phyloP scores from a whole-genome alignment of 2,888 invertebrate species.

The Philereme vetulata region DNA sequence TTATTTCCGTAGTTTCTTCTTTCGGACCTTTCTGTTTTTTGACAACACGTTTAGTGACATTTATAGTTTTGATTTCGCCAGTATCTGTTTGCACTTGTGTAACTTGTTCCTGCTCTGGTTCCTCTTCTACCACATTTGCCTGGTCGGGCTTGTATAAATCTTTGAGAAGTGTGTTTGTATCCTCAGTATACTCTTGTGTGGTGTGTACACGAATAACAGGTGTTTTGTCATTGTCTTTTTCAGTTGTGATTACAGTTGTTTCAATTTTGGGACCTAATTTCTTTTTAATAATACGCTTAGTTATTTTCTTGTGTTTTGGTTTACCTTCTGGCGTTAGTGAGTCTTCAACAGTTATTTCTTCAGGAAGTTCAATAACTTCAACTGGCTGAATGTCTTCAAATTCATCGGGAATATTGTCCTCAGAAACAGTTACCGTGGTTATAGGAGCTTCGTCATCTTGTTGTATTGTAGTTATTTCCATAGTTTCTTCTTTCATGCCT shows the following conservation, averaged over 20 bases:
- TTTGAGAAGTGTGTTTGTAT: no score
- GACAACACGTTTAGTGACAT: no score
- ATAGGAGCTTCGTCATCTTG: constrained; percentile 33
- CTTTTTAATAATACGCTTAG: constrained; percentile 50
- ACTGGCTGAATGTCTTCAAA: constrained; percentile 18
- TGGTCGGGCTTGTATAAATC: no score
- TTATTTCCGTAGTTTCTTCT: no score
- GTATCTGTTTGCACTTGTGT: no score
- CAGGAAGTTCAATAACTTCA: constrained; percentile 52
- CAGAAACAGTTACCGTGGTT: constrained; percentile 47
- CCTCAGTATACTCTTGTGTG: no score
- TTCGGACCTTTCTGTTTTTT: no score
- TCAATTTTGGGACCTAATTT: constrained; percentile 46
- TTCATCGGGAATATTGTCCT: constrained; percentile 40
- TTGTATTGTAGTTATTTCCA: constrained; percentile 41
- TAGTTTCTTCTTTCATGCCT: constrained; percentile 20
- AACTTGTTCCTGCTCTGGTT: no score
- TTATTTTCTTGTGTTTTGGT: constrained; percentile 42
- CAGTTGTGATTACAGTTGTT: constrained; percentile 40
- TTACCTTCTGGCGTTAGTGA: constrained; percentile 56
- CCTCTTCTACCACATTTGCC: no score
- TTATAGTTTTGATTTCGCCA: no score
- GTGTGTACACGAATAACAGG: no score
- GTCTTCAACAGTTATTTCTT: constrained; percentile 49
- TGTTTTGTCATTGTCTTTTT: constrained; percentile 38